A percentile compares a stretch with the other conserved stretches of the same genome.
Evolutionary conservation across 2,888 invertebrate species (phyloP).

Genomic region (Rhingia rostrata): DNA sequence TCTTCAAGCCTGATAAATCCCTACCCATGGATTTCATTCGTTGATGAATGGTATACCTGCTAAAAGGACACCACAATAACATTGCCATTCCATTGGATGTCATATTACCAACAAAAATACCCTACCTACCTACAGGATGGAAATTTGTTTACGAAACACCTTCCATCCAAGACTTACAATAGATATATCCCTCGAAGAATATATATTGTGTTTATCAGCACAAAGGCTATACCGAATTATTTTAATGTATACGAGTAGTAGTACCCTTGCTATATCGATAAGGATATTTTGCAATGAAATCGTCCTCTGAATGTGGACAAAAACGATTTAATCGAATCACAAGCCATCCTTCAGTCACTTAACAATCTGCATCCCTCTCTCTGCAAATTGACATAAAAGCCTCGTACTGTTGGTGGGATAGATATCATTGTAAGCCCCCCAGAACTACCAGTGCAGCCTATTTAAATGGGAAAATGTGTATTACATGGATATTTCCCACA

Average conservation of each 20-base stretch:
- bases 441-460: constrained; percentile 35
- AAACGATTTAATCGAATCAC: constrained; percentile 38
- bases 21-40: not conserved
- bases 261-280: too few relatives aligned
- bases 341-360: constrained; percentile 35
- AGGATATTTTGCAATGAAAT: too few relatives aligned
- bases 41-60: not conserved
- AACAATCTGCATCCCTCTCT: constrained; percentile 25
- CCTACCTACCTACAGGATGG: not conserved
- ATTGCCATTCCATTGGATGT: not conserved
- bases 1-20: not conserved
- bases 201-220: constrained; percentile 14
- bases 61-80: not conserved
- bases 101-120: not conserved
- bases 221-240: not conserved
- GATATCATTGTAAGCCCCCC: constrained; percentile 47
- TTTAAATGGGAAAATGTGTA: constrained; percentile 63
- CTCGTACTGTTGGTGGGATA: constrained; percentile 26
- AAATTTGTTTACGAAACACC: constrained; percentile 9
- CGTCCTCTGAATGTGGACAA: not conserved
- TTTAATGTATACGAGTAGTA: not conserved
- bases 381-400: constrained; percentile 25
- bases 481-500: constrained; percentile 57
- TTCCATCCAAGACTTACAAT: constrained; percentile 1
- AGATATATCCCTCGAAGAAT: constrained; percentile 21